These are phyloP conservation scores for Conistra vaccinii DNA, from an alignment of 2,888 invertebrate species.

Conservation along the genomic window DNA sequence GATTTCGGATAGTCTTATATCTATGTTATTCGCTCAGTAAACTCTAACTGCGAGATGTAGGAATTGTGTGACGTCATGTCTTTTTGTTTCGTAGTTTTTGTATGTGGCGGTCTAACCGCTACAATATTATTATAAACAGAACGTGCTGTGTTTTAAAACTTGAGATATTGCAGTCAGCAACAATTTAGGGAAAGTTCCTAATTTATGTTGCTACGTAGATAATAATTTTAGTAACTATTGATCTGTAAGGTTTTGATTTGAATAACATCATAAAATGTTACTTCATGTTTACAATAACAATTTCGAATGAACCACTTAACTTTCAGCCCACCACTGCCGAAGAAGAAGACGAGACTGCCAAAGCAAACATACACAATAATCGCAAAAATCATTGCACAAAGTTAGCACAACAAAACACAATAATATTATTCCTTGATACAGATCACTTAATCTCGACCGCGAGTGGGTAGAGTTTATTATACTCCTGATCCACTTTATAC, in stretches of 20 bases:
- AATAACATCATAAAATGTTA: not conserved
- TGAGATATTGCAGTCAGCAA: too few relatives aligned
- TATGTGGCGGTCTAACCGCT: too few relatives aligned
- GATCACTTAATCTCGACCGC: constrained; percentile 57
- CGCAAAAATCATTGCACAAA: constrained; percentile 17
- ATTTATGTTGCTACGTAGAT: not conserved
- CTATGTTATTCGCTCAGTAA: too few relatives aligned
- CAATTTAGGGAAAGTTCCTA: not conserved
- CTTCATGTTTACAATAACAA: not conserved
- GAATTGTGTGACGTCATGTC: too few relatives aligned
- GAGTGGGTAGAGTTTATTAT: constrained; percentile 53
- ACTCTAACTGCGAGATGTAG: too few relatives aligned
- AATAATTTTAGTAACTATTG: not conserved
- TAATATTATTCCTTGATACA: constrained; percentile 54
- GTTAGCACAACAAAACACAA: constrained; percentile 37
- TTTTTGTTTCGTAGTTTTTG: too few relatives aligned
- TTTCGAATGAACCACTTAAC: not conserved
- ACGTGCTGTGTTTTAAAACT: not conserved
- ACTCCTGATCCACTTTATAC: constrained; percentile 76
- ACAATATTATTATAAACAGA: not conserved
- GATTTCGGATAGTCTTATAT: too few relatives aligned
- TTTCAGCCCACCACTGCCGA: not conserved
- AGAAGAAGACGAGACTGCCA: too few relatives aligned
- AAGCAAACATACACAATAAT: constrained; percentile 18
- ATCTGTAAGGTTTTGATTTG: not conserved